Base-by-base conservation (phyloP, 1,140 invertebrate species). In the Propsilocerus akamusi region DNA sequence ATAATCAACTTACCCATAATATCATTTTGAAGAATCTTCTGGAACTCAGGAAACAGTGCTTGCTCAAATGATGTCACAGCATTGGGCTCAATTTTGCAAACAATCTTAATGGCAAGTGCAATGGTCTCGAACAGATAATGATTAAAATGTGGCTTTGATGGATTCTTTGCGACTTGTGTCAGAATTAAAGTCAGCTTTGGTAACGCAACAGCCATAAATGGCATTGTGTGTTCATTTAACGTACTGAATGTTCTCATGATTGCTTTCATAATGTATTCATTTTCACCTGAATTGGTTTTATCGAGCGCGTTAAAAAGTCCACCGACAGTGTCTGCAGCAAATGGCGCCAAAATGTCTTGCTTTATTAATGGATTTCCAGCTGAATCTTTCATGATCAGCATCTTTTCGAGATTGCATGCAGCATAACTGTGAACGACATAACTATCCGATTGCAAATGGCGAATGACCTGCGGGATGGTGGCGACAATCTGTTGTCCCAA, bases 241-340 rank as follows among this genome's bases (percentile, higher is more conserved):
- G 80, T 73, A 1, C 80, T 79, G 60, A 96, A 82, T 28, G 78
- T 83, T 48, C 92, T 75, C 81, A 97, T 94, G 2, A 97, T 79
- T 5, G 90, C 89, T 76, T 93, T 97, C 91, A 97, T 97, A 1
- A 89, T 77, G 62, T 97, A 96, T 69, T 97, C 93, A 68, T 97
- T 97, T 70, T 98, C 93, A 54, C 81, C 72, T 1, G 87, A 89
- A 10, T 78, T 79, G 3, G 73, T 70, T 49, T 76, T 69, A 3
- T 77, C 74, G 30, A 97, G 68, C 22, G 80, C 76, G 6, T 63
- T 62, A 60, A 96, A 89, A 5, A 97, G 69, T 54, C 80, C 81
- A 5, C 71, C 71, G 3, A 96, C 68, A 41, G 96, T 64, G 34
- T 76, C 67, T 12, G 71, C 67, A 0, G 81, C 74, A 48, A 83